phyloP scores from a whole-genome alignment of 2,888 invertebrate species.

The Eupelmus urozonus region DNA sequence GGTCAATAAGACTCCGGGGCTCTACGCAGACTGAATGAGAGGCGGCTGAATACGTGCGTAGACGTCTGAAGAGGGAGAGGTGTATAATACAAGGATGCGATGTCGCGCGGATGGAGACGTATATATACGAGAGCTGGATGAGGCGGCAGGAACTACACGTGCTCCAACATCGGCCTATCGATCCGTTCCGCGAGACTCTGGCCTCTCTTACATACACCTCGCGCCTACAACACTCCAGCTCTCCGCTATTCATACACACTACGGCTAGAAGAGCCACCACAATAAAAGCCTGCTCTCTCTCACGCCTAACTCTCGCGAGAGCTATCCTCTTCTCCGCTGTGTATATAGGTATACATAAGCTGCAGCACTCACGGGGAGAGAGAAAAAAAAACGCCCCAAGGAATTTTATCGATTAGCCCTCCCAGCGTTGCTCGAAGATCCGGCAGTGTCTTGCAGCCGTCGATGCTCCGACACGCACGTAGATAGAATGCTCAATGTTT shows the following conservation, averaged over 20 bases:
- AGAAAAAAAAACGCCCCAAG: constrained; percentile 3
- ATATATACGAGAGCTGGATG: too few species aligned
- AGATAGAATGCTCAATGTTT: too few species aligned
- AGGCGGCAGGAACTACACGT: constrained; percentile 25
- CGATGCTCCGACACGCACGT: too few species aligned
- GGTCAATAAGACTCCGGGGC: constrained; percentile 25
- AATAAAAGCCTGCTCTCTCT: too few species aligned
- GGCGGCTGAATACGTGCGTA: background rate
- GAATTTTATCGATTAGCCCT: constrained; percentile 33
- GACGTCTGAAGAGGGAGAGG: constrained; percentile 3
- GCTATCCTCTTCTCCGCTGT: too few species aligned
- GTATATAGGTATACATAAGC: background rate
- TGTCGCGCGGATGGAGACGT: too few species aligned
- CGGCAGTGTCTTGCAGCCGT: too few species aligned
- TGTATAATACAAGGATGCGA: too few species aligned
- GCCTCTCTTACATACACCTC: background rate
- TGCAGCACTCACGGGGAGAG: background rate
- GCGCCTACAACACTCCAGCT: too few species aligned
- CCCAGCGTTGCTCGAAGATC: background rate
- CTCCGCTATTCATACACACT: too few species aligned
- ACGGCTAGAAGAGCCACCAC: too few species aligned
- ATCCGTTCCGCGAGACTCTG: constrained; percentile 4
- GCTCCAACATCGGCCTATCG: constrained; percentile 40
- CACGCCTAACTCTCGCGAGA: too few species aligned
- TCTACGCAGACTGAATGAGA: background rate